Percentiles rank a stretch among this genome's conserved stretches.
Conservation (phyloP, 2,797 vertebrate species). For the Trichosurus vulpecula region DNA sequence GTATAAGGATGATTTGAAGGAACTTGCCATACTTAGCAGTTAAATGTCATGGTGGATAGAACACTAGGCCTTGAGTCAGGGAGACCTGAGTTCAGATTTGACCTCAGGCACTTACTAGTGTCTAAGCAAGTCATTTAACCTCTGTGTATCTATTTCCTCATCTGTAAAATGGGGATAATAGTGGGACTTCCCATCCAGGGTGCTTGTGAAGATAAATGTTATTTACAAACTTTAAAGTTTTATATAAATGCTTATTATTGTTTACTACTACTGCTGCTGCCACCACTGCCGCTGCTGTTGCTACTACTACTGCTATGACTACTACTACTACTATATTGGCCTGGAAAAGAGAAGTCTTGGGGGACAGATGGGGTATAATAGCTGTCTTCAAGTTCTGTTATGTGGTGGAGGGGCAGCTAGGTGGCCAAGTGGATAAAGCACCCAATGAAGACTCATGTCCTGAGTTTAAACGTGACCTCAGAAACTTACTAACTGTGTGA, state of each 20-base stretch:
- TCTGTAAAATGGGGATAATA: not conserved
- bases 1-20: not conserved
- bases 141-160: not conserved
- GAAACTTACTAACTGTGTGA: not conserved
- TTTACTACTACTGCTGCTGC: not conserved
- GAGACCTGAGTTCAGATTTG: not conserved
- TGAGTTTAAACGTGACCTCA: not conserved
- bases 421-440: not conserved
- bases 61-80: not conserved
- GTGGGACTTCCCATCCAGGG: not conserved
- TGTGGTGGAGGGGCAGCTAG: not conserved
- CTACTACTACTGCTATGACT: too few species aligned
- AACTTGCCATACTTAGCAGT: not conserved
- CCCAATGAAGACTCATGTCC: not conserved
- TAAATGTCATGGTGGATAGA: not conserved
- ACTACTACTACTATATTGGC: not conserved
- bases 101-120: not conserved
- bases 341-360: not conserved
- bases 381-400: not conserved
- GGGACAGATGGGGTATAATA: not conserved
- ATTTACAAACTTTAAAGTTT: not conserved
- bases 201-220: not conserved
- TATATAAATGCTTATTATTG: not conserved
- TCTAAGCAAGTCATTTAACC: not conserved
- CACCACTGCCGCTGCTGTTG: too few species aligned